Percentiles rank a stretch among this genome's conserved stretches.
Conservation (phyloP, 2,888 invertebrate species). For the Cataglyphis altisquamis region DNA sequence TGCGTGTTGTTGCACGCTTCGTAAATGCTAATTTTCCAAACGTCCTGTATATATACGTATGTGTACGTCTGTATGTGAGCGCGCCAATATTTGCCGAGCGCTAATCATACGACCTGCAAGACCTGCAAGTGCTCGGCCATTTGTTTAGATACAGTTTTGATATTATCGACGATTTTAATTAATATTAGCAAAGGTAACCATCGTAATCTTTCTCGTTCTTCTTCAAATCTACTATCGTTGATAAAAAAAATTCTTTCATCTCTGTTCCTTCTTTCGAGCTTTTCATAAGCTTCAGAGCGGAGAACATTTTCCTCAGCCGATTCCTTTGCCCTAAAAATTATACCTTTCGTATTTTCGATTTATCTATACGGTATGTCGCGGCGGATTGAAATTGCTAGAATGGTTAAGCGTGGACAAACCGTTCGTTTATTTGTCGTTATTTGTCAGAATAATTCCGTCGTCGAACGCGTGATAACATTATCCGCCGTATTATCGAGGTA, state of each 20-base stretch:
- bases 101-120: constrained; percentile 77
- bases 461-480: constrained; percentile 29
- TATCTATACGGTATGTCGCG: neutral
- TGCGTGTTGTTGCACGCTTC: constrained; percentile 32
- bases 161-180: constrained; percentile 82
- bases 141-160: constrained; percentile 84
- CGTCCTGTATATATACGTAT: constrained; percentile 10
- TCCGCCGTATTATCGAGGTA: constrained; percentile 37
- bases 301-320: neutral
- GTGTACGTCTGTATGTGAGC: constrained; percentile 18
- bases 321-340: neutral
- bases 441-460: constrained; percentile 48
- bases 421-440: constrained; percentile 50
- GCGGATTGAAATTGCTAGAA: constrained; percentile 13
- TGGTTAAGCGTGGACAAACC: constrained; percentile 34
- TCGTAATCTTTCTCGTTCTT: constrained; percentile 57
- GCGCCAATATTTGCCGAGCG: constrained; percentile 61
- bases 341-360: constrained; percentile 1
- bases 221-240: neutral
- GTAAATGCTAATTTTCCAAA: constrained; percentile 54
- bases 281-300: neutral
- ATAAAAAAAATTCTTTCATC: neutral
- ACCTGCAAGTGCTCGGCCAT: constrained; percentile 77
- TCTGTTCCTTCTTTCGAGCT: neutral
- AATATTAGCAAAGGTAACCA: constrained; percentile 75